Evolutionary conservation across 1,140 invertebrate species (phyloP).

Genomic region (Drosophila pachea): DNA sequence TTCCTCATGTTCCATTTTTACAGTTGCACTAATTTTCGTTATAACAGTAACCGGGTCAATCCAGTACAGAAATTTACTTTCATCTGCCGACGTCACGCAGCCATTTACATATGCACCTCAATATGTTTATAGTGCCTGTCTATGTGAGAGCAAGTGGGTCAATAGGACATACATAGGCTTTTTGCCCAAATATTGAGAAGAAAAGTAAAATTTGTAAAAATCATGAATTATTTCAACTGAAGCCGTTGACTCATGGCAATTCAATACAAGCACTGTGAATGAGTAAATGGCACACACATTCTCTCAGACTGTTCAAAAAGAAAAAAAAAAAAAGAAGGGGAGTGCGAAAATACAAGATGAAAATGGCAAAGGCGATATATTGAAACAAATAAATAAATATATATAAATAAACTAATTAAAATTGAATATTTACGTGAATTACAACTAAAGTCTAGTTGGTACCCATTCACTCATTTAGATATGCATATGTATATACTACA

Average conservation of each 20-base stretch:
- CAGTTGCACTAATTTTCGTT: constrained; percentile 38
- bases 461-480: no score
- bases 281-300: neutral
- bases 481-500: no score
- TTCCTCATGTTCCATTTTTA: constrained; percentile 44
- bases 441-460: no score
- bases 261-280: neutral
- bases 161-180: constrained; percentile 17
- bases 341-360: neutral
- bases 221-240: constrained; percentile 7
- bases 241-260: constrained; percentile 6
- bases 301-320: neutral
- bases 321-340: neutral
- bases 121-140: neutral
- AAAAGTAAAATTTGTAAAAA: constrained; percentile 13
- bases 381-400: neutral
- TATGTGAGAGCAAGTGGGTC: constrained; percentile 27
- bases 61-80: constrained; percentile 45
- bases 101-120: constrained; percentile 5
- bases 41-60: constrained; percentile 56
- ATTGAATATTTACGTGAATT: no score
- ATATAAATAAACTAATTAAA: neutral
- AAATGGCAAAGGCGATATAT: neutral
- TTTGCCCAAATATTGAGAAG: constrained; percentile 21
- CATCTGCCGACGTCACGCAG: constrained; percentile 28